Percentiles rank a stretch among this genome's conserved stretches.
Conservation (phyloP, 2,888 invertebrate genomes). For the Meliscaeva auricollis region DNA sequence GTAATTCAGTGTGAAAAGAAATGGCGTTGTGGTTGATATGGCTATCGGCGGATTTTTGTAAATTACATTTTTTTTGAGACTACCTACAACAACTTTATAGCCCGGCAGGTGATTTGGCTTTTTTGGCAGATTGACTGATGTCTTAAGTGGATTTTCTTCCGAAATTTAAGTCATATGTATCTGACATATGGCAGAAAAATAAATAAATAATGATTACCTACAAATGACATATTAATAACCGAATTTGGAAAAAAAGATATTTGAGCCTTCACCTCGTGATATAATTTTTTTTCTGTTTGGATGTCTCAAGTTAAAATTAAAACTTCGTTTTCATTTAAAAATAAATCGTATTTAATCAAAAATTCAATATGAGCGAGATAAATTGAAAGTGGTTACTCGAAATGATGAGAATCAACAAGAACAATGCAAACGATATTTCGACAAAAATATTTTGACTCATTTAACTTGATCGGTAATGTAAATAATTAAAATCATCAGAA, state of each 20-base stretch:
- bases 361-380: too few relatives aligned
- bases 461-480: too few relatives aligned
- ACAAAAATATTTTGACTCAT: too few relatives aligned
- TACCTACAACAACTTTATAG: constrained; percentile 2
- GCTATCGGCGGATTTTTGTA: not conserved
- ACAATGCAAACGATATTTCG: not conserved
- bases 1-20: not conserved
- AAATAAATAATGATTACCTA: not conserved
- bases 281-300: too few relatives aligned
- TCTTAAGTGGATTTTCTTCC: constrained; percentile 12
- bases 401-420: not conserved
- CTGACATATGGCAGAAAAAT: not conserved
- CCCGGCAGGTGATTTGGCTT: constrained; percentile 28
- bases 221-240: constrained; percentile 14
- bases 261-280: too few relatives aligned
- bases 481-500: too few relatives aligned
- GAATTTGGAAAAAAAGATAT: not conserved
- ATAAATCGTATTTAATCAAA: too few relatives aligned
- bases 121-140: constrained; percentile 8
- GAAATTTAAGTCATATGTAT: not conserved
- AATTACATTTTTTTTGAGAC: constrained; percentile 23
- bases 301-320: too few relatives aligned
- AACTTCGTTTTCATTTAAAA: too few relatives aligned
- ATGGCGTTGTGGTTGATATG: not conserved
- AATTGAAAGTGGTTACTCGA: not conserved